Percentiles rank a stretch among this genome's conserved stretches.
Evolutionary conservation across 2,113 vertebrate species (phyloP).

Genomic region (Ptilonorhynchus violaceus): DNA sequence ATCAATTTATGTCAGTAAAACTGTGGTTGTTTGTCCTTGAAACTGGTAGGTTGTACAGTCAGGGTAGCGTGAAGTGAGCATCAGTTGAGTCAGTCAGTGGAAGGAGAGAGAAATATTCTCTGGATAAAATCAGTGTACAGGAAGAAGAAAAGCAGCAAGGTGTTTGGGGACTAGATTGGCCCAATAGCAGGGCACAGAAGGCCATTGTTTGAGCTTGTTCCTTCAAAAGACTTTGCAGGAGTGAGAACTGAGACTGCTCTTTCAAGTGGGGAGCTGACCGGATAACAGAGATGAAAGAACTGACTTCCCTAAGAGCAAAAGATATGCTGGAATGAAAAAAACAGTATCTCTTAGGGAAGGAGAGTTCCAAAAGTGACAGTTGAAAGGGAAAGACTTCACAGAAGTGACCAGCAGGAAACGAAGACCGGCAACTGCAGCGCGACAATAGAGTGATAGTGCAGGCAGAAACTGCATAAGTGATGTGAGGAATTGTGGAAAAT

Average conservation of each 20-base stretch:
- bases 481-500: background rate
- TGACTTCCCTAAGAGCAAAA: background rate
- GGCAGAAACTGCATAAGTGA: background rate
- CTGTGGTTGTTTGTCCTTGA: background rate
- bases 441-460: background rate
- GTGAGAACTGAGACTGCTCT: background rate
- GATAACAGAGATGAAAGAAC: background rate
- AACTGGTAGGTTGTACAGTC: background rate
- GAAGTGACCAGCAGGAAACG: background rate
- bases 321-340: background rate
- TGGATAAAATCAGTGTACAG: background rate
- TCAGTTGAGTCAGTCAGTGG: background rate
- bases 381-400: constrained; percentile 38
- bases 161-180: background rate
- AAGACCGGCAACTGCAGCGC: background rate
- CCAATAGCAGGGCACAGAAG: background rate
- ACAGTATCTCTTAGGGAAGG: background rate
- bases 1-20: background rate
- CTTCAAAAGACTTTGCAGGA: background rate
- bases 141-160: background rate
- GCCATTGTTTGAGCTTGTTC: background rate
- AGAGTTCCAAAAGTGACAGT: background rate
- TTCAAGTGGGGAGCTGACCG: background rate
- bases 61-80: fast-evolving
- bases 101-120: background rate